Base-by-base conservation (phyloP, 1,140 invertebrate species). In the Bombus confusus region DNA sequence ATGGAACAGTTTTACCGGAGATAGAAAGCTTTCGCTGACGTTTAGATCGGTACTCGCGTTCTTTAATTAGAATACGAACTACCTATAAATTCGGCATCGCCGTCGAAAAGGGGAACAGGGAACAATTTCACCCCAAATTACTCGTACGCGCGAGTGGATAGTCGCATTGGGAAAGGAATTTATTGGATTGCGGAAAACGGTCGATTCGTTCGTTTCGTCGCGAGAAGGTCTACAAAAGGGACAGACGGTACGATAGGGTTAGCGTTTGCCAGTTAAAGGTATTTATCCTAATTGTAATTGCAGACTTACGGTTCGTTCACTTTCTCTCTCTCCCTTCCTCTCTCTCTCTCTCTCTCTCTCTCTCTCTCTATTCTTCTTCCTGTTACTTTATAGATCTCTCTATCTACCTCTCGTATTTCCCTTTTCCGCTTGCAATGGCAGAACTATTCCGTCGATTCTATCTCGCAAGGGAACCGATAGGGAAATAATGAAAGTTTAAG, bases 221-320 rank as follows among this genome's bases (percentile, higher is more conserved):
- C 64, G 75, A 66, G 25, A 34, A 86, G 37, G 47, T 39, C 71
- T 52, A 62, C 25, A 10, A 86, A 83, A 87, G 83, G 78, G 80
- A 74, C 34, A 68, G 57, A 25, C 28, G 18, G 52, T 52, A 47
- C 71, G 76, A 43, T 80, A 78, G 83, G 69, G 64, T 85, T 81
- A 81, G 64, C 68, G 69, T 80, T 52, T 64, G 75, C 71, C 79
- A 79, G 81, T 88, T 91, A 87, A 90, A 78, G 87, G 86, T 90
- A 90, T 91, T 88, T 91, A 89, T 91, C 79, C 83, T 89, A 86
- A 90, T 89, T 87, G 84, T 91, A 86, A 91, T 91, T 87, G 85
- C 66, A 47, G 80, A 85, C 71, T 80, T 69, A 69, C 52, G 18
- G 57, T 57, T 81, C 59, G 3, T 22, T 68, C n/a, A 28, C 15